phyloP scores from a whole-genome alignment of 2,888 invertebrate species.

The Tupiocoris notatus region DNA sequence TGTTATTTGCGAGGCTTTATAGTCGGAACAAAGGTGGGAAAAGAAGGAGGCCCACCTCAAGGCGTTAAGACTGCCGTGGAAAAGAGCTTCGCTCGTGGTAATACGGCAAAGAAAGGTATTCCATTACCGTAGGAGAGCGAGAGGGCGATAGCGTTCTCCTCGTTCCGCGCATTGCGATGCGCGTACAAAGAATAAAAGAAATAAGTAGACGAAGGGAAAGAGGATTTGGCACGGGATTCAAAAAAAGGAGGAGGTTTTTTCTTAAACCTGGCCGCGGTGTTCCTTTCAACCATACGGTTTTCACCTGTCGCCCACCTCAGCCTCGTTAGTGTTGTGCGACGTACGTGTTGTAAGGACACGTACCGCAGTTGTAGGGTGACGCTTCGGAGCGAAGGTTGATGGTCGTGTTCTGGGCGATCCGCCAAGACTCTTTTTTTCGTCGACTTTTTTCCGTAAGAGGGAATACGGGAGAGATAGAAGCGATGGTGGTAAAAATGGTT shows the following conservation, averaged over 20 bases:
- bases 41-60: background rate
- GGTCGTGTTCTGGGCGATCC: slow-evolving; percentile 17
- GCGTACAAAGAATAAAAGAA: no score
- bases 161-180: background rate
- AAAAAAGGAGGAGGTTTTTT: slow-evolving; percentile 4
- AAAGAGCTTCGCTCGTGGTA: slow-evolving; percentile 1
- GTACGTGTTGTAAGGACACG: slow-evolving; percentile 25
- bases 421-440: slow-evolving; percentile 5
- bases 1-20: background rate
- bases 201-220: background rate
- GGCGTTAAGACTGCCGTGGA: slow-evolving; percentile 24
- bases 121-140: slow-evolving; percentile 20
- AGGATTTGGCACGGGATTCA: slow-evolving; percentile 8
- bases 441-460: background rate
- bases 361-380: background rate
- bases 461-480: background rate
- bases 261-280: background rate
- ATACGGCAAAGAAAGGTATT: slow-evolving; percentile 34
- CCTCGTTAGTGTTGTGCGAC: slow-evolving; percentile 17
- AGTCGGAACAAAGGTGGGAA: slow-evolving; percentile 1
- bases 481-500: background rate
- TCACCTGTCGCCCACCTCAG: background rate
- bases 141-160: background rate
- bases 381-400: slow-evolving; percentile 3
- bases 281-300: background rate